Conservation (phyloP, 2,888 invertebrate genomes). For the Notocelia uddmanniana region DNA sequence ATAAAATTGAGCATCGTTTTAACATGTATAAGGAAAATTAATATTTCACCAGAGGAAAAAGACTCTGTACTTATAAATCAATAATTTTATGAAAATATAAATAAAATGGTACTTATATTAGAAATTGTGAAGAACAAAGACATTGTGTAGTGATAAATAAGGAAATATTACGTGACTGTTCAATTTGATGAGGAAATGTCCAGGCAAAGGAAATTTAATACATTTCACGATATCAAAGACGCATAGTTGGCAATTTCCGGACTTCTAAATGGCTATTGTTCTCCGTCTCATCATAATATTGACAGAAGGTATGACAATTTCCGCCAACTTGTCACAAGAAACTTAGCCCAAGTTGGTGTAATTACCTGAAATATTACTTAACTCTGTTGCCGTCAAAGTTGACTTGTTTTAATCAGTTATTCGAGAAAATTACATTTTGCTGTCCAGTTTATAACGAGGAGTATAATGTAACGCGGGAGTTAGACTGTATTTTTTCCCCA, state of each 20-base stretch:
- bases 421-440: background rate
- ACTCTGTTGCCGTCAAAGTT: background rate
- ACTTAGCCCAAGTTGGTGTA: slow-evolving; percentile 6
- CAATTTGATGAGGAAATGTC: background rate
- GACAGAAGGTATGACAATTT: slow-evolving; percentile 12
- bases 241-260: background rate
- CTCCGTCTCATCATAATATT: background rate
- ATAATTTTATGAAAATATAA: too few relatives aligned
- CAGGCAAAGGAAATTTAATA: background rate
- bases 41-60: too few relatives aligned
- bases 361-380: slow-evolving; percentile 9
- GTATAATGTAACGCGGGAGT: too few relatives aligned
- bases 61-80: too few relatives aligned
- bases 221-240: background rate
- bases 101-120: too few relatives aligned
- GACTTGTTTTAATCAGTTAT: background rate
- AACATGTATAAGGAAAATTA: too few relatives aligned
- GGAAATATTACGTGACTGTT: background rate
- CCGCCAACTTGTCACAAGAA: slow-evolving; percentile 5
- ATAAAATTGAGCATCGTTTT: background rate
- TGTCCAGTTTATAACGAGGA: too few relatives aligned
- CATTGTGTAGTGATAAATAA: background rate
- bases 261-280: slow-evolving; percentile 7
- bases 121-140: background rate
- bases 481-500: too few relatives aligned